Conservation (phyloP, 2,888 invertebrate species). For the Pimpla rufipes region DNA sequence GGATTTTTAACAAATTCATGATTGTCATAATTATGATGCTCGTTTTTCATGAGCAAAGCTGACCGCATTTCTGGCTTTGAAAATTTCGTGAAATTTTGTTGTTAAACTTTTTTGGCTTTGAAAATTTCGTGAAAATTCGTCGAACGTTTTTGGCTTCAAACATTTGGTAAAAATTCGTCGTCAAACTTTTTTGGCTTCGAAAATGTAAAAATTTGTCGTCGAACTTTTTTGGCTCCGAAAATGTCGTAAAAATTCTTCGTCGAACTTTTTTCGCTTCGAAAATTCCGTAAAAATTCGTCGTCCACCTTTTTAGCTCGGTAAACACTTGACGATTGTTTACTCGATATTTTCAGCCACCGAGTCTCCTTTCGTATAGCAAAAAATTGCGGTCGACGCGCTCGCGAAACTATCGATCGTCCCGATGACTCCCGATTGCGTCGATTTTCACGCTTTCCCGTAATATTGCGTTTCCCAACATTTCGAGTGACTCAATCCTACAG, state of each 20-base stretch:
- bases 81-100: no score
- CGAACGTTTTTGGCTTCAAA: no score
- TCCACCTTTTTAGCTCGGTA: neutral
- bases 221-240: no score
- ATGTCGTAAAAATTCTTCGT: no score
- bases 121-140: no score
- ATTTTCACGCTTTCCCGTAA: neutral
- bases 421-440: no score
- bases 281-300: no score
- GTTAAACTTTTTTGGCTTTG: no score
- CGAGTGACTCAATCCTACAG: slow-evolving; percentile 4
- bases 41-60: neutral
- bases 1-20: neutral
- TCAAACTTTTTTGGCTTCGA: no score
- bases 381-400: neutral
- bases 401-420: neutral
- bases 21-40: neutral
- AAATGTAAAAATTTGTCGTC: no score
- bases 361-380: neutral
- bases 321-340: neutral
- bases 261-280: no score
- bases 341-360: neutral
- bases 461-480: slow-evolving; percentile 19
- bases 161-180: no score
- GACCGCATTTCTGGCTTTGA: neutral